phyloP scores from a whole-genome alignment of 2,797 vertebrate species.

The Denticeps clupeoides region DNA sequence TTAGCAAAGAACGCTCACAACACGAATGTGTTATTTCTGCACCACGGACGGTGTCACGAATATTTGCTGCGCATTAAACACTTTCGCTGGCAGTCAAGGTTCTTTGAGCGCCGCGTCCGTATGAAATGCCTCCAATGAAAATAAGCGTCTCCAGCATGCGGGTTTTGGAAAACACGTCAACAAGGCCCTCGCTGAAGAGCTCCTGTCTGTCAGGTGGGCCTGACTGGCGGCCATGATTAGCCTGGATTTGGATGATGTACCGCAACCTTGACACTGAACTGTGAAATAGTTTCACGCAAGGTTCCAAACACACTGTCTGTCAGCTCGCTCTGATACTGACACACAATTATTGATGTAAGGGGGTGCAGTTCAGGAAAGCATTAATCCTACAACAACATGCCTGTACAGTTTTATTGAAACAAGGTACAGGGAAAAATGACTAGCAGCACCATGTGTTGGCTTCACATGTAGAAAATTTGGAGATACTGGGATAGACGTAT shows the following conservation, averaged over 20 bases:
- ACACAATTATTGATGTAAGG: constrained; percentile 49
- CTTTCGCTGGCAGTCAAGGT: constrained; percentile 59
- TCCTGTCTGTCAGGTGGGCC: constrained; percentile 55
- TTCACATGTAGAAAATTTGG: too few relatives aligned
- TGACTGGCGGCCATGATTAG: constrained; percentile 61
- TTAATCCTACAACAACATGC: constrained; percentile 22
- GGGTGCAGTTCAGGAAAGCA: constrained; percentile 32
- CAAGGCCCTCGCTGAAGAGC: constrained; percentile 43
- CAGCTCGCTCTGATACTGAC: constrained; percentile 44
- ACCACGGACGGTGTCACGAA: constrained; percentile 57
- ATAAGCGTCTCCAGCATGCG: constrained; percentile 50
- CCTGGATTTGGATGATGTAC: constrained; percentile 55
- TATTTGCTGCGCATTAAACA: constrained; percentile 64
- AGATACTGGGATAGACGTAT: too few relatives aligned
- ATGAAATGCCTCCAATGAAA: constrained; percentile 50
- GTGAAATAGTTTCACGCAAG: constrained; percentile 56
- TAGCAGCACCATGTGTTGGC: too few relatives aligned
- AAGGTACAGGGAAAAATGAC: background rate
- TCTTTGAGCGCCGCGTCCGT: constrained; percentile 55
- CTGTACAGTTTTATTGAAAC: constrained; percentile 1
- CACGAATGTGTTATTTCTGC: constrained; percentile 57
- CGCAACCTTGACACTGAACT: constrained; percentile 57
- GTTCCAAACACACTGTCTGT: constrained; percentile 58
- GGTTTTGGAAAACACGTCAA: constrained; percentile 56
- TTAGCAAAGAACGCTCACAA: constrained; percentile 56